These are phyloP conservation scores for Apocheima hispidaria DNA, from an alignment of 2,888 invertebrate species.

Conservation along the genomic window DNA sequence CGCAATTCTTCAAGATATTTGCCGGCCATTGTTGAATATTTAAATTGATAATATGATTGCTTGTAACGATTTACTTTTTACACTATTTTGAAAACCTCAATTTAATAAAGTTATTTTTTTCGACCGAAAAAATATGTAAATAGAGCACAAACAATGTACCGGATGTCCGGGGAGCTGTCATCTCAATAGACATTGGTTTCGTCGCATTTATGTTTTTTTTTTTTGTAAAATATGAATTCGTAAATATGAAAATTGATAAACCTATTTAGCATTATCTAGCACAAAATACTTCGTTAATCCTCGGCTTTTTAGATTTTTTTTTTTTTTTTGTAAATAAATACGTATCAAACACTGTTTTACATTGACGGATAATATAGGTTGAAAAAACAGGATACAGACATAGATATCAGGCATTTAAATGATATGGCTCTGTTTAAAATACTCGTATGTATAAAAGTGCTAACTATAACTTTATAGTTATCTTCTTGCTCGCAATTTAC, in stretches of 20 bases:
- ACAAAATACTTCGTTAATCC: conserved; percentile 1
- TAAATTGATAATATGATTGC: too few species aligned
- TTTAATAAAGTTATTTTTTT: too few species aligned
- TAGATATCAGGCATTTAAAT: not conserved
- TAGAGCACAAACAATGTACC: too few species aligned
- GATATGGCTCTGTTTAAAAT: not conserved
- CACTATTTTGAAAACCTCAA: too few species aligned
- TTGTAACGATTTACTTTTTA: too few species aligned
- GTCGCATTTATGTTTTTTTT: not conserved
- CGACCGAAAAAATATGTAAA: too few species aligned
- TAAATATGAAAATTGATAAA: not conserved
- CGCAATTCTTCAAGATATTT: too few species aligned
- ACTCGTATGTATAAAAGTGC: not conserved
- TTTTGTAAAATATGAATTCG: not conserved
- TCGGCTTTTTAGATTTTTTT: not conserved
- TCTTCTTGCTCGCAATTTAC: not conserved
- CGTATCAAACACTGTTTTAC: conserved; percentile 1
- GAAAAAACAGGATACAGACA: conserved; percentile 7
- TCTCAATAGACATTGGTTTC: too few species aligned
- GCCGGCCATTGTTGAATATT: too few species aligned
- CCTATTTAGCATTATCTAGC: not conserved
- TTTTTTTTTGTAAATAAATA: not conserved
- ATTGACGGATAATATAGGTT: conserved; percentile 5
- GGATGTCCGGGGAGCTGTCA: too few species aligned
- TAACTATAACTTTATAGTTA: not conserved